Conservation (phyloP, 1,140 invertebrate species). For the Thrips palmi region DNA sequence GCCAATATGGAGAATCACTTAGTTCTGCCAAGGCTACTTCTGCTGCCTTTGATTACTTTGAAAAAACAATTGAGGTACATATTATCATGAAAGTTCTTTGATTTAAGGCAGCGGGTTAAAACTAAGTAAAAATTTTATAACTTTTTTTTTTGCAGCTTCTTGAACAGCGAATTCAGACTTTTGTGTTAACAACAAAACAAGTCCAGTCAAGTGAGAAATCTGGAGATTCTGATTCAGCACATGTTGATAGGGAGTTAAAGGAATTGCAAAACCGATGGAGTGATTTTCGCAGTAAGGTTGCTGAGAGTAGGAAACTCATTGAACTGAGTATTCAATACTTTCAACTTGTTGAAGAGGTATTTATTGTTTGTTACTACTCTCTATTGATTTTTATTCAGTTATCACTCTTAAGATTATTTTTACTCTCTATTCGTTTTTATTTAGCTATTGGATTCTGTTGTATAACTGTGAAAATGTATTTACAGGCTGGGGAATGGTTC, state of each 20-base stretch:
- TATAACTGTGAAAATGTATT: conserved; percentile 11
- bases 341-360: conserved; percentile 35
- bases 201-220: conserved; percentile 30
- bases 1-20: conserved; percentile 53
- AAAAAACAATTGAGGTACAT: conserved; percentile 58
- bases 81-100: conserved; percentile 1
- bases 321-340: conserved; percentile 35
- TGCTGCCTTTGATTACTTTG: conserved; percentile 54
- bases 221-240: conserved; percentile 32
- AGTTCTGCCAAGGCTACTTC: conserved; percentile 46
- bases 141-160: conserved; percentile 33
- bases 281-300: conserved; percentile 46
- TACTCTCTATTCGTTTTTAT: conserved; percentile 7
- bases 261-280: conserved; percentile 53
- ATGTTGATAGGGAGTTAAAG: conserved; percentile 40
- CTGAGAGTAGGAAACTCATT: conserved; percentile 37
- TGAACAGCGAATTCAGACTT: conserved; percentile 50
- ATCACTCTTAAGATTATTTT: not conserved
- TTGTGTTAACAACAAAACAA: conserved; percentile 47
- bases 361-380: conserved; percentile 5
- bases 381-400: conserved; percentile 2
- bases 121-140: conserved; percentile 6
- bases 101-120: not conserved
- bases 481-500: conserved; percentile 51
- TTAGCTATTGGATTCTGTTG: not conserved